These are phyloP conservation scores for Notarius lentiginosus DNA, from an alignment of 2,113 vertebrate species.

Conservation along the genomic window DNA sequence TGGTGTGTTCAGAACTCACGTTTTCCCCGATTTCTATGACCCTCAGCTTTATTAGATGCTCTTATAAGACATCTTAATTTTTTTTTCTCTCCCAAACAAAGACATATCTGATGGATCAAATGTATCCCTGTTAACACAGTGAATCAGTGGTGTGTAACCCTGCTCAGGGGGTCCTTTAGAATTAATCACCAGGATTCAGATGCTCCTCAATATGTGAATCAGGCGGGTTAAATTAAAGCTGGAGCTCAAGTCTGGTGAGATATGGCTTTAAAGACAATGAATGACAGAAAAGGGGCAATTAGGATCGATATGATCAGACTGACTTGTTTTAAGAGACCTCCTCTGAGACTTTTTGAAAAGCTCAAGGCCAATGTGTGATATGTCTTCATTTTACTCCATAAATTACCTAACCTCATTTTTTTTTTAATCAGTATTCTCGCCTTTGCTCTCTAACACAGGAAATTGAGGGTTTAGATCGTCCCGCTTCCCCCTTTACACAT, in stretches of 20 bases:
- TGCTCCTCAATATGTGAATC: neutral
- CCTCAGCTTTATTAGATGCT: slow-evolving; percentile 25
- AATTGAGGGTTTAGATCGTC: slow-evolving; percentile 11
- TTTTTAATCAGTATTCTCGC: neutral
- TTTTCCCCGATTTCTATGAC: slow-evolving; percentile 15
- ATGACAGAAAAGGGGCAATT: neutral
- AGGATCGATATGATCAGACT: neutral
- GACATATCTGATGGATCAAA: neutral
- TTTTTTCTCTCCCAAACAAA: slow-evolving; percentile 1
- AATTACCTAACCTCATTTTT: slow-evolving; percentile 13
- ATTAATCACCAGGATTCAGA: neutral
- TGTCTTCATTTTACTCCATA: slow-evolving; percentile 11
- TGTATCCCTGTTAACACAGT: neutral
- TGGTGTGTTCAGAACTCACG: slow-evolving; percentile 28
- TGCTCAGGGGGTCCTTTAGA: neutral
- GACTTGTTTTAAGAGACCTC: neutral
- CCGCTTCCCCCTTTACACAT: neutral
- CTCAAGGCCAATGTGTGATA: neutral
- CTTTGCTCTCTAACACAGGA: slow-evolving; percentile 5
- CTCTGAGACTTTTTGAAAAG: slow-evolving; percentile 1
- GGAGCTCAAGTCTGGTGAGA: neutral
- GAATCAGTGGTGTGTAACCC: neutral
- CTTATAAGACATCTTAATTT: slow-evolving; percentile 6
- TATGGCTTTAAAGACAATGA: neutral
- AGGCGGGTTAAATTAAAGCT: neutral